Base-by-base conservation (phyloP, 1,140 invertebrate genomes). In the Drosophila pachea region DNA sequence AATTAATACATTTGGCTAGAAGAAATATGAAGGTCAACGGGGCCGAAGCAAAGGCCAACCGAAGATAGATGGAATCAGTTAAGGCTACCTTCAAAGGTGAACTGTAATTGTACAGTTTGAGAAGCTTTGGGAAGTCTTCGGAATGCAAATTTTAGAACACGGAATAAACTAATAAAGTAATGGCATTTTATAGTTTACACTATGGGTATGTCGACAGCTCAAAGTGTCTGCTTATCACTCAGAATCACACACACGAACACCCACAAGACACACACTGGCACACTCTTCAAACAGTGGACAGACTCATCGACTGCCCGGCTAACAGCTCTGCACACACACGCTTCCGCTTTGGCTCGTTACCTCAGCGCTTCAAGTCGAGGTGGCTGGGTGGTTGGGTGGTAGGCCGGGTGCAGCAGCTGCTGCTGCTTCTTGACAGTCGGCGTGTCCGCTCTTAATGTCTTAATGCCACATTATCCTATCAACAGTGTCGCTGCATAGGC, bases 391-490 rank as follows among this genome's bases (percentile, higher is more conserved):
- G 14, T n/a, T 6, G 35, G 31, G 50, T 4, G 33, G 11, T 4
- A 2, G 31, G 8, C 9, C 47, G 7, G 5, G 29, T n/a, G 5
- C 43, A 56, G 8, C n/a, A 16, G 48, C 56, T 29, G 56, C 56
- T 12, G 40, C 22, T 49, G 16, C n/a, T 22, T 22, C n/a, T 22
- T 22, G 33, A 48, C 64, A 35, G 64, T 48, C 32, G 35, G 36
- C 48, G 48, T 79, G 73, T 63, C 78, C 73, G 63, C 45, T 64
- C 64, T 53, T 75, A 82, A 82, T 75, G 75, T 78, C 75, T 75
- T 83, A 82, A 83, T 82, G 74, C 72, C 78, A 73, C 50, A 82
- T 82, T 82, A 82, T 82, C 75, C 75, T 74, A 74, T 78, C 78
- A 83, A 82, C 66, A 78, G 83, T 83, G 74, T 72, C 65, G 50